A percentile compares a stretch with the other conserved stretches of the same genome.
phyloP scores from a whole-genome alignment of 2,113 vertebrate species.

The Amblyornis subalaris region DNA sequence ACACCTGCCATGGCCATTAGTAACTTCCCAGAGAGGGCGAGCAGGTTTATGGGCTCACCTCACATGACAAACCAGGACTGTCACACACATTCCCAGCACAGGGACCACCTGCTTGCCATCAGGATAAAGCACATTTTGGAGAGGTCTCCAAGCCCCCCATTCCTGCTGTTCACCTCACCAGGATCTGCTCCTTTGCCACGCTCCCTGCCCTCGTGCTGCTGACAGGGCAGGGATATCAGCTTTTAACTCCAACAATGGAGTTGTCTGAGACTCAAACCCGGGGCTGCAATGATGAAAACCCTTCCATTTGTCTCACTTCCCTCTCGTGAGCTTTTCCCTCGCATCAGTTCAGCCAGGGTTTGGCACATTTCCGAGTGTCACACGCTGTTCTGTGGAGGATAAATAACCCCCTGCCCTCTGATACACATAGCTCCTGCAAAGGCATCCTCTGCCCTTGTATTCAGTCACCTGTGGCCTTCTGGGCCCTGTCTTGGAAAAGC shows the following conservation, averaged over 20 bases:
- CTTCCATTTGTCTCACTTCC: not conserved
- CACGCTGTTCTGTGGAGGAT: not conserved
- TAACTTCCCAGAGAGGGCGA: fast-evolving
- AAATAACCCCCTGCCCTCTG: not conserved
- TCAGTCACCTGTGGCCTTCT: not conserved
- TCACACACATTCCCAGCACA: fast-evolving
- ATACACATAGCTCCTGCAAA: not conserved
- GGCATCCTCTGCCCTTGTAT: not conserved
- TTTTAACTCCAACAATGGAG: not conserved
- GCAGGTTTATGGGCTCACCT: too few relatives aligned
- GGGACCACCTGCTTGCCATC: not conserved
- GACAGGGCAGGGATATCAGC: not conserved
- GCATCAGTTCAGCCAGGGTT: not conserved
- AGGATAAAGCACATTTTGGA: not conserved
- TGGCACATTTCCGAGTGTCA: not conserved
- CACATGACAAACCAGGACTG: fast-evolving
- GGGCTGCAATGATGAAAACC: not conserved
- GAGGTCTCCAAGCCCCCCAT: not conserved
- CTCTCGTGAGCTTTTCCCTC: not conserved
- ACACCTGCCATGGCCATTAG: not conserved
- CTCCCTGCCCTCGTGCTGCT: not conserved
- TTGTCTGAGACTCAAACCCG: not conserved
- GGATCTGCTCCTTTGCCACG: not conserved
- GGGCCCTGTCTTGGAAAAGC: fast-evolving
- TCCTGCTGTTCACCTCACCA: not conserved